These are phyloP conservation scores for Myotis findleyi DNA, from an alignment of 2,797 vertebrate genomes.

Conservation along the genomic window DNA sequence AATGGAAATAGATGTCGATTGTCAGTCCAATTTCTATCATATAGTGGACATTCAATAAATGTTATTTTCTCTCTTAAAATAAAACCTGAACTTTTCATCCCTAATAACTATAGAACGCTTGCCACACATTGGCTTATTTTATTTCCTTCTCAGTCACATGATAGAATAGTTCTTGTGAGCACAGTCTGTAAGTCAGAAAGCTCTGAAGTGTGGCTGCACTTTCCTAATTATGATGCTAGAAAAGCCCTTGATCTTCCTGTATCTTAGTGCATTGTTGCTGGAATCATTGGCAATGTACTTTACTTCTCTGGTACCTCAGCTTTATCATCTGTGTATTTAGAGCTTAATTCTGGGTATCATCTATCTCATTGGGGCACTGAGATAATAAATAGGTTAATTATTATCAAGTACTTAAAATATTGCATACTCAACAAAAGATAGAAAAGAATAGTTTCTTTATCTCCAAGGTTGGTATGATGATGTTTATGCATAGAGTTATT, in stretches of 20 bases:
- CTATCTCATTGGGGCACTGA: background rate
- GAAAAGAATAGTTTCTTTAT: background rate
- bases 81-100: background rate
- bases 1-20: background rate
- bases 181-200: background rate
- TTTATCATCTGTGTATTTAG: background rate
- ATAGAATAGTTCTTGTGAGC: background rate
- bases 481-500: background rate
- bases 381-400: background rate
- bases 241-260: background rate
- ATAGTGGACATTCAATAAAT: background rate
- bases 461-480: background rate
- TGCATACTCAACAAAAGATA: background rate
- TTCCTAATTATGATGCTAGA: background rate
- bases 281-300: background rate
- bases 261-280: background rate
- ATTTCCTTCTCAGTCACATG: background rate
- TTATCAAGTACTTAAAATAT: background rate
- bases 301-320: background rate
- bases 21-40: background rate
- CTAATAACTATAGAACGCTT: background rate
- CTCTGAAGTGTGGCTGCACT: background rate
- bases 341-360: background rate
- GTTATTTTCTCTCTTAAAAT: background rate
- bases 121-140: background rate